These are phyloP conservation scores for Elegia similella DNA, from an alignment of 2,888 invertebrate genomes.

Conservation along the genomic window DNA sequence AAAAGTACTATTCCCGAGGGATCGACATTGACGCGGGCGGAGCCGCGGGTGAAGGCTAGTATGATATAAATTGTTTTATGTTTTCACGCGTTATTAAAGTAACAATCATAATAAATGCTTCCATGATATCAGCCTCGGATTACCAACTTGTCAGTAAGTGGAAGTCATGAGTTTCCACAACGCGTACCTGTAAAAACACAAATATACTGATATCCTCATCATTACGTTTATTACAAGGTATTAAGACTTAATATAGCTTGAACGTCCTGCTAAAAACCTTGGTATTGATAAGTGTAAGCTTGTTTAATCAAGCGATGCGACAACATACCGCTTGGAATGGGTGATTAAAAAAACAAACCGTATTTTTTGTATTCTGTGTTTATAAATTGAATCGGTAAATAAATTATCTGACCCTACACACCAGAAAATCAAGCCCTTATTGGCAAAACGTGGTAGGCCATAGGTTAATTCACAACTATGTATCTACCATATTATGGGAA, in stretches of 20 bases:
- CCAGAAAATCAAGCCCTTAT: too few species aligned
- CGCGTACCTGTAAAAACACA: background rate
- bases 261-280: background rate
- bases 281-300: constrained; percentile 22
- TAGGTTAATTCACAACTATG: too few species aligned
- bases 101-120: constrained; percentile 28
- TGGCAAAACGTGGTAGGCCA: too few species aligned
- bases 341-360: background rate
- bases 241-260: background rate
- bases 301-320: constrained; percentile 27
- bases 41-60: too few species aligned
- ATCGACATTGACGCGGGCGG: too few species aligned
- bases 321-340: constrained; percentile 18
- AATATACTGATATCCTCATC: background rate
- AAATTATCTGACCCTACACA: too few species aligned
- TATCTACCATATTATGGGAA: too few species aligned
- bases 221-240: background rate
- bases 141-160: constrained; percentile 39
- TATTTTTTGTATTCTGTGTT: too few species aligned
- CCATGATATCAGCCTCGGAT: constrained; percentile 29
- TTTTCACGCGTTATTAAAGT: background rate
- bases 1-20: too few species aligned
- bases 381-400: too few species aligned
- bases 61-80: too few species aligned
- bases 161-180: constrained; percentile 35